phyloP scores from a whole-genome alignment of 2,113 vertebrate species.

The Labeo catla region DNA sequence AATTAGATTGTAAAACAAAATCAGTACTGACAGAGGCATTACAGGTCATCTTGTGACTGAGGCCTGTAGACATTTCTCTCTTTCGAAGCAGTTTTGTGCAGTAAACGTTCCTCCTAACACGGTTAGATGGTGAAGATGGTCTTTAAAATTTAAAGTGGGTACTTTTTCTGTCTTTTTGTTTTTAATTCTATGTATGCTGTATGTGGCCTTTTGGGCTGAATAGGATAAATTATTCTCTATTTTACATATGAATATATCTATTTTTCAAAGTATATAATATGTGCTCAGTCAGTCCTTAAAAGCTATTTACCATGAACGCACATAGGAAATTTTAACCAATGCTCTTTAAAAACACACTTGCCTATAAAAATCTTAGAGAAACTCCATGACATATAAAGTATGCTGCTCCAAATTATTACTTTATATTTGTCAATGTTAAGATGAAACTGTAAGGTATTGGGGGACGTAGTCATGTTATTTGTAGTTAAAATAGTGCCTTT shows the following conservation, averaged over 20 bases:
- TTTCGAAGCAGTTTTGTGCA: not conserved
- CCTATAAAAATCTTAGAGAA: conserved; percentile 56
- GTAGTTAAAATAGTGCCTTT: conserved; percentile 55
- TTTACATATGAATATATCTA: conserved; percentile 50
- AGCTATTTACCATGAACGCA: conserved; percentile 69
- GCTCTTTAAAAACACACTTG: conserved; percentile 50
- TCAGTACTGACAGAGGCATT: conserved; percentile 1
- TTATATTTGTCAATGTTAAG: conserved; percentile 46
- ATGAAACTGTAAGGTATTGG: conserved; percentile 52
- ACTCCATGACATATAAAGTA: conserved; percentile 51
- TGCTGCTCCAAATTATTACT: conserved; percentile 57
- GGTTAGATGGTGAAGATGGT: conserved; percentile 44
- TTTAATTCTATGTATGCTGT: conserved; percentile 53
- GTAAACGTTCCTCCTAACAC: conserved; percentile 31
- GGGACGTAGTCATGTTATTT: conserved; percentile 49
- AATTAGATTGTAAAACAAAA: not conserved
- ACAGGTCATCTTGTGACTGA: not conserved
- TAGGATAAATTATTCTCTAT: conserved; percentile 64
- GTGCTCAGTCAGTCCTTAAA: conserved; percentile 69
- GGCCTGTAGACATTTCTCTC: conserved; percentile 17
- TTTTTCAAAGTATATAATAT: conserved; percentile 61
- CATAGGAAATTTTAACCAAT: conserved; percentile 61
- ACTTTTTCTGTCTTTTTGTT: conserved; percentile 50
- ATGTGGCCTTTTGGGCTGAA: conserved; percentile 57
- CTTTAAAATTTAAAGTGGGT: conserved; percentile 50